A percentile compares a stretch with the other conserved stretches of the same genome.
Evolutionary conservation across 2,113 vertebrate genomes (phyloP).

Genomic region (Marcusenius ussheri): DNA sequence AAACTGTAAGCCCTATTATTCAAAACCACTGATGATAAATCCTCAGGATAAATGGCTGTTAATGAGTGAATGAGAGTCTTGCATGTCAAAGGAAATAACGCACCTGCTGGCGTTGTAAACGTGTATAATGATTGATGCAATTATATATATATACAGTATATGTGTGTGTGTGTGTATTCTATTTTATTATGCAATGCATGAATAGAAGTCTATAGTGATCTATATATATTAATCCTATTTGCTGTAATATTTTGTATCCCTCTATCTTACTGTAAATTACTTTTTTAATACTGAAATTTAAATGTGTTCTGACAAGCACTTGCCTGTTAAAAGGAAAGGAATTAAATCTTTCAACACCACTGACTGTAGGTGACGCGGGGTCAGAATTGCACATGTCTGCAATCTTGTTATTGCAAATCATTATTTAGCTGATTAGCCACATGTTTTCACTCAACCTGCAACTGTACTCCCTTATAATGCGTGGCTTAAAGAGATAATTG

Average conservation of each 20-base stretch:
- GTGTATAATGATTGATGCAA: not conserved
- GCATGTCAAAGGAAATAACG: not conserved
- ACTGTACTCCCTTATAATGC: not conserved
- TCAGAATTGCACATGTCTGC: not conserved
- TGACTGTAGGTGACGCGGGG: not conserved
- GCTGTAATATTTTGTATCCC: not conserved
- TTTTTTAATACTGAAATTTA: not conserved
- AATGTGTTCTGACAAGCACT: not conserved
- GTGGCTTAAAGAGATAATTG: not conserved
- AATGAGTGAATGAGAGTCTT: constrained; percentile 12
- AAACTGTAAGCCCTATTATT: constrained; percentile 6
- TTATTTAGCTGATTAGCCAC: not conserved
- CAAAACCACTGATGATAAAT: not conserved
- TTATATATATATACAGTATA: too few species aligned
- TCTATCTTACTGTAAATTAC: not conserved
- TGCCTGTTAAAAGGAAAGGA: not conserved
- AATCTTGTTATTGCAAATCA: not conserved
- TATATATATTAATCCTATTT: not conserved
- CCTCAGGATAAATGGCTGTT: constrained; percentile 2
- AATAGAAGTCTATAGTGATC: not conserved
- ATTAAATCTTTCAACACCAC: not conserved
- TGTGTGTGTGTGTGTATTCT: not conserved
- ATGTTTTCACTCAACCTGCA: not conserved
- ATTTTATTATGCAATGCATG: not conserved
- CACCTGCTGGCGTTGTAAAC: not conserved